Evolutionary conservation across 2,113 vertebrate genomes (phyloP).

Genomic region (Naja naja): DNA sequence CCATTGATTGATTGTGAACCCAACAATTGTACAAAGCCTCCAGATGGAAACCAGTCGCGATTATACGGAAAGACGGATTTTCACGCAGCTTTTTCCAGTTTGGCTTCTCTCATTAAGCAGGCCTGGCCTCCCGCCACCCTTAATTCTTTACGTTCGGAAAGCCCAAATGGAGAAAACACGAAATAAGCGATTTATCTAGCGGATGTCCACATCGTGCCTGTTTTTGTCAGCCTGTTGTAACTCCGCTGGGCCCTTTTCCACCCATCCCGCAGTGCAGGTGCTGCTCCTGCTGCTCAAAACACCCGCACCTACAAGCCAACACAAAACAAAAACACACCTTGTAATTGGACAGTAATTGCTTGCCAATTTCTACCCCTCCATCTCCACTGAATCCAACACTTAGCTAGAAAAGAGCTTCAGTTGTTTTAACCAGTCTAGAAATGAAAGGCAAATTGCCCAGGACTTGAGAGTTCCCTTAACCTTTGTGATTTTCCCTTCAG

Average conservation of each 20-base stretch:
- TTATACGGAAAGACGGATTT: background rate
- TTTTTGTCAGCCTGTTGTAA: background rate
- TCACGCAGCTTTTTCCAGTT: background rate
- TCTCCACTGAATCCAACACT: background rate
- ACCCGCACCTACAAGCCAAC: background rate
- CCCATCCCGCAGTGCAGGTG: background rate
- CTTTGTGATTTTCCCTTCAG: constrained; percentile 33
- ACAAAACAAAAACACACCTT: background rate
- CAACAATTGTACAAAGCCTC: background rate
- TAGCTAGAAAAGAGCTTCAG: constrained; percentile 7
- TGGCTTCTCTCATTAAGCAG: background rate
- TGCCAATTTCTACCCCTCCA: constrained; percentile 30
- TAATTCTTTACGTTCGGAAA: background rate
- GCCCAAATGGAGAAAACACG: background rate
- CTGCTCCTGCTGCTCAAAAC: background rate
- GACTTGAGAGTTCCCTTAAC: background rate
- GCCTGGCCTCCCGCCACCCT: background rate
- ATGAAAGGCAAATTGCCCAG: constrained; percentile 38
- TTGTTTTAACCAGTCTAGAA: constrained; percentile 37
- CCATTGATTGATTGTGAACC: background rate
- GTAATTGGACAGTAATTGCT: background rate
- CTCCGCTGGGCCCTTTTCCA: background rate
- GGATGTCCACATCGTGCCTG: background rate
- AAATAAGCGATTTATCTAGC: background rate
- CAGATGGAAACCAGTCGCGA: too few relatives aligned